These are phyloP conservation scores for Hylaea fasciaria DNA, from an alignment of 2,888 invertebrate species.

Conservation along the genomic window DNA sequence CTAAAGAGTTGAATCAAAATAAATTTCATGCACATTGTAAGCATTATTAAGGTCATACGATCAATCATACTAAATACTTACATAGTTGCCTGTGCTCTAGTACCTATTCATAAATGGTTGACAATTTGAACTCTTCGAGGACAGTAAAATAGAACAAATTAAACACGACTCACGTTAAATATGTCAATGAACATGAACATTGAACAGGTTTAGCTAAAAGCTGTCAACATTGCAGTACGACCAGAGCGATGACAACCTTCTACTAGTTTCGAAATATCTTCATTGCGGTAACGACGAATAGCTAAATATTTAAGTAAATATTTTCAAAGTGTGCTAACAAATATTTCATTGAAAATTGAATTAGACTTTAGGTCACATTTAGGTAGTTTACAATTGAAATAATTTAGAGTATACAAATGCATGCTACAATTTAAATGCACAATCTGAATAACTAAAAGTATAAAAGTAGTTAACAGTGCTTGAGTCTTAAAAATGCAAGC, in stretches of 20 bases:
- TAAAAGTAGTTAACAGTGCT: conserved; percentile 1
- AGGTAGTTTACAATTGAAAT: not conserved
- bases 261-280: conserved; percentile 16
- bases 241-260: conserved; percentile 3
- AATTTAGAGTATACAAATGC: conserved; percentile 11
- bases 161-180: no score
- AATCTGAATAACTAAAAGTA: not conserved
- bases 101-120: no score
- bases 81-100: not conserved
- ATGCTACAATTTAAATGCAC: conserved; percentile 6
- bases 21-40: not conserved
- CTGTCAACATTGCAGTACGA: not conserved
- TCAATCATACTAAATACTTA: not conserved
- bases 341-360: conserved; percentile 1
- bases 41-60: not conserved
- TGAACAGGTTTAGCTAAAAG: no score
- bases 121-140: no score
- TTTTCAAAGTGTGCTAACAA: no score
- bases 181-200: no score
- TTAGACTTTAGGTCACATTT: not conserved
- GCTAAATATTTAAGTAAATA: conserved; percentile 16
- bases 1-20: no score
- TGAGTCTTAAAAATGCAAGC: conserved; percentile 6
- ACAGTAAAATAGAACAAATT: not conserved
- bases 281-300: conserved; percentile 5